phyloP scores from a whole-genome alignment of 2,888 invertebrate species.

The Chrysolina oricalcia region DNA sequence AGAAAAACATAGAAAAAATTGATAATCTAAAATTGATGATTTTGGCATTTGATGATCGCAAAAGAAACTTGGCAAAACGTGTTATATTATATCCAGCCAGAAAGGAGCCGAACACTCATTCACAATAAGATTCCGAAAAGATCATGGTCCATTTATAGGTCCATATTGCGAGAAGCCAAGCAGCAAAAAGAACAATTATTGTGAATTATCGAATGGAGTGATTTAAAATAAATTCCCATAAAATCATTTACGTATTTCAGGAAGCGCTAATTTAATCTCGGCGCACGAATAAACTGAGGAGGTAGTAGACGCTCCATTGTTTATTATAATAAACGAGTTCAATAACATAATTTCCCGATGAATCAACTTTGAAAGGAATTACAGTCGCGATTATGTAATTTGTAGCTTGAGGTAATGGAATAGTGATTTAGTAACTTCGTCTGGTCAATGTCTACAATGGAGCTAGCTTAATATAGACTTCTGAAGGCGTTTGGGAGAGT shows the following conservation, averaged over 20 bases:
- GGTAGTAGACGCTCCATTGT: background rate
- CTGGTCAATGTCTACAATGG: conserved; percentile 35
- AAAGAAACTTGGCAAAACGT: too few species aligned
- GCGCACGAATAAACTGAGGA: background rate
- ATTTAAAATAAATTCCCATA: background rate
- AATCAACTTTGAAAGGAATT: conserved; percentile 28
- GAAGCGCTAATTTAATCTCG: background rate
- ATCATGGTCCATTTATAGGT: too few species aligned
- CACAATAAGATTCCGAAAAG: too few species aligned
- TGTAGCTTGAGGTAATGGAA: conserved; percentile 38
- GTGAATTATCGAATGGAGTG: background rate
- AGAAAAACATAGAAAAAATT: too few species aligned
- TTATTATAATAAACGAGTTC: conserved; percentile 8
- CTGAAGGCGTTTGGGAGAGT: background rate
- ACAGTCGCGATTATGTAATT: conserved; percentile 34
- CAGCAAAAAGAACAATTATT: too few species aligned
- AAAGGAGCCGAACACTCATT: too few species aligned
- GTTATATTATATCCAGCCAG: too few species aligned
- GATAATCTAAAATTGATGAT: too few species aligned
- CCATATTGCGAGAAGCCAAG: too few species aligned
- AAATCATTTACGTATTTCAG: background rate
- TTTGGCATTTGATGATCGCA: too few species aligned
- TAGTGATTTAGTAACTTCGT: conserved; percentile 39
- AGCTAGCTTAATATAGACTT: conserved; percentile 34
- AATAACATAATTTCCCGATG: conserved; percentile 34